Conservation (phyloP, 2,888 invertebrate species). For the Plemyria rubiginata region DNA sequence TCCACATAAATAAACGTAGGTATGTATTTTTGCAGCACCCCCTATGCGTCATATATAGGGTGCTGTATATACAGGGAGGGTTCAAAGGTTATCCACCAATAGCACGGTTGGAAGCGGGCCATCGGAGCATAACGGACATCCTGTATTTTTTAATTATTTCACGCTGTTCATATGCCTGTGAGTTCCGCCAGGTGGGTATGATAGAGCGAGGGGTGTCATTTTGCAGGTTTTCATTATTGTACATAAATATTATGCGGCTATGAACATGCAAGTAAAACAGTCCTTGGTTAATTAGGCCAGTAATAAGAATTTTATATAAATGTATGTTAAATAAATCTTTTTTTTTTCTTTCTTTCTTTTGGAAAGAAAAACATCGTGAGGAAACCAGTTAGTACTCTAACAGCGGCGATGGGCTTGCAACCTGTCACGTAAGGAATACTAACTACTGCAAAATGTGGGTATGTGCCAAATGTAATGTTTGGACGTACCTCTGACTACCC, state of each 20-base stretch:
- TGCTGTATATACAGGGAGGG: conserved; percentile 57
- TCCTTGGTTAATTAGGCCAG: too few relatives aligned
- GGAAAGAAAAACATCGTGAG: too few relatives aligned
- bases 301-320: too few relatives aligned
- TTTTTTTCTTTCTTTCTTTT: too few relatives aligned
- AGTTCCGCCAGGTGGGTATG: conserved; percentile 68
- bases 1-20: conserved; percentile 4
- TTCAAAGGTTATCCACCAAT: conserved; percentile 81
- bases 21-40: conserved; percentile 10
- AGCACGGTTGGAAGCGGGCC: conserved; percentile 65
- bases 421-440: too few relatives aligned
- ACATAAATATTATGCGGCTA: background rate
- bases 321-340: too few relatives aligned
- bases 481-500: too few relatives aligned
- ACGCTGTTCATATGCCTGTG: conserved; percentile 43
- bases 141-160: conserved; percentile 71
- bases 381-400: too few relatives aligned
- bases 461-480: too few relatives aligned
- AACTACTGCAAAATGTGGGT: too few relatives aligned
- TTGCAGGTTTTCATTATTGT: conserved; percentile 9
- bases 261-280: background rate
- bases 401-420: too few relatives aligned
- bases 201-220: conserved; percentile 21
- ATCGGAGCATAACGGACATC: conserved; percentile 68
- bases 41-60: conserved; percentile 42